A percentile compares a stretch with the other conserved stretches of the same genome.
Conservation (phyloP, 2,888 invertebrate genomes). For the Torymus tubicola region DNA sequence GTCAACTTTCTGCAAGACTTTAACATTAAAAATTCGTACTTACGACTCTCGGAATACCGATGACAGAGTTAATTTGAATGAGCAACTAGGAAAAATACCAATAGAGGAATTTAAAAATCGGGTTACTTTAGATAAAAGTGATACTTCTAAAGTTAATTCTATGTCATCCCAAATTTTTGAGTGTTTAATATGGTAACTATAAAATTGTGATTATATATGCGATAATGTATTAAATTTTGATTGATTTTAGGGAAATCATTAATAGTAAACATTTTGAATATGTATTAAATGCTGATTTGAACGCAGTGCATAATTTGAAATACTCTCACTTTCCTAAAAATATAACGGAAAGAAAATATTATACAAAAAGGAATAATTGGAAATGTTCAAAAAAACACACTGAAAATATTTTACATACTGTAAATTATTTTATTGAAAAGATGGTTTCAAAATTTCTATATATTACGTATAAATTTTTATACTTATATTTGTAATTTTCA, state of each 20-base stretch:
- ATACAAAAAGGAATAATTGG: slow-evolving; percentile 61
- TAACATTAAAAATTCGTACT: slow-evolving; percentile 59
- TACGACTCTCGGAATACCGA: slow-evolving; percentile 68
- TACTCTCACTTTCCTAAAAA: slow-evolving; percentile 66
- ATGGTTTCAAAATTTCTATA: too few relatives aligned
- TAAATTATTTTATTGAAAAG: slow-evolving; percentile 49
- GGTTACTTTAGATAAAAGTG: slow-evolving; percentile 51
- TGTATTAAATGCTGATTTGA: slow-evolving; percentile 56
- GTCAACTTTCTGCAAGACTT: slow-evolving; percentile 65
- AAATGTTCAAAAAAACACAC: slow-evolving; percentile 60
- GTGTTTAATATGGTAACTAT: slow-evolving; percentile 68
- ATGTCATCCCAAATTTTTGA: slow-evolving; percentile 67
- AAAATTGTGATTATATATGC: not conserved
- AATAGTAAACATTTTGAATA: slow-evolving; percentile 68
- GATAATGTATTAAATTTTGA: slow-evolving; percentile 52
- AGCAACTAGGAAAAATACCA: slow-evolving; percentile 70
- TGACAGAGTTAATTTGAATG: slow-evolving; percentile 61
- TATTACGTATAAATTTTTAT: not conserved
- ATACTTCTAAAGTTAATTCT: slow-evolving; percentile 39
- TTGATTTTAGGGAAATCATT: slow-evolving; percentile 70
- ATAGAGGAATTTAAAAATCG: slow-evolving; percentile 29
- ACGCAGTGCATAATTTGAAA: slow-evolving; percentile 58
- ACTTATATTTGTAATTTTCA: slow-evolving; percentile 53
- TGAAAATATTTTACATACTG: slow-evolving; percentile 64
- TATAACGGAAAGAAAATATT: slow-evolving; percentile 57